These are phyloP conservation scores for Notoglanidium macrostoma DNA, from an alignment of 2,797 vertebrate species.

Conservation along the genomic window DNA sequence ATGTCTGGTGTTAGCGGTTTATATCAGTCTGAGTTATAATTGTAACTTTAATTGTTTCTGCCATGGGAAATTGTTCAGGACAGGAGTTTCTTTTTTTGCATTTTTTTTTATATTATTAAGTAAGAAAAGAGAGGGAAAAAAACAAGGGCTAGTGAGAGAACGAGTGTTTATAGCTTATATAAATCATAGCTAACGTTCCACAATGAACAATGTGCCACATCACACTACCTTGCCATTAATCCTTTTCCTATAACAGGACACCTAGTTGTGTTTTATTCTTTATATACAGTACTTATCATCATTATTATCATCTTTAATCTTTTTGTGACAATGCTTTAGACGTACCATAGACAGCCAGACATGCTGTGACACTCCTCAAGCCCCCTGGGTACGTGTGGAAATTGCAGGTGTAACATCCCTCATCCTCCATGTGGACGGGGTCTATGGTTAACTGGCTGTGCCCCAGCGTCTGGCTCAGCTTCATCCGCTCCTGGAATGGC, in stretches of 20 bases:
- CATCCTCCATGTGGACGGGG: conserved; percentile 69
- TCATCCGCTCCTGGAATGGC: conserved; percentile 56
- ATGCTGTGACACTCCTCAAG: conserved; percentile 60
- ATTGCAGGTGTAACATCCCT: conserved; percentile 79
- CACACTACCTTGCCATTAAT: neutral
- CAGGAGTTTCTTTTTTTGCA: neutral
- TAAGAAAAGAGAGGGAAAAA: neutral
- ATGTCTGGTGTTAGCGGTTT: neutral
- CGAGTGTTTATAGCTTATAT: neutral
- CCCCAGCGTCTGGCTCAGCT: conserved; percentile 65
- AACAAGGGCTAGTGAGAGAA: neutral
- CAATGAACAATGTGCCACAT: neutral
- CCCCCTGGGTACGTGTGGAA: conserved; percentile 76
- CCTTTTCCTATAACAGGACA: neutral
- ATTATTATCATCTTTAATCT: neutral
- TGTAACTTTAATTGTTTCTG: neutral
- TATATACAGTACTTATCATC: neutral
- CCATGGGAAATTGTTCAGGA: neutral
- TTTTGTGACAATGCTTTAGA: neutral
- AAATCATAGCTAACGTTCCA: no score
- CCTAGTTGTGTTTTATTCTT: neutral
- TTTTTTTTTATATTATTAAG: neutral
- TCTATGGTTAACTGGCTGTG: conserved; percentile 67
- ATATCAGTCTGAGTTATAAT: neutral
- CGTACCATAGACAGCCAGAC: conserved; percentile 69